These are phyloP conservation scores for Acanthis flammea DNA, from an alignment of 2,797 vertebrate species.

Conservation along the genomic window DNA sequence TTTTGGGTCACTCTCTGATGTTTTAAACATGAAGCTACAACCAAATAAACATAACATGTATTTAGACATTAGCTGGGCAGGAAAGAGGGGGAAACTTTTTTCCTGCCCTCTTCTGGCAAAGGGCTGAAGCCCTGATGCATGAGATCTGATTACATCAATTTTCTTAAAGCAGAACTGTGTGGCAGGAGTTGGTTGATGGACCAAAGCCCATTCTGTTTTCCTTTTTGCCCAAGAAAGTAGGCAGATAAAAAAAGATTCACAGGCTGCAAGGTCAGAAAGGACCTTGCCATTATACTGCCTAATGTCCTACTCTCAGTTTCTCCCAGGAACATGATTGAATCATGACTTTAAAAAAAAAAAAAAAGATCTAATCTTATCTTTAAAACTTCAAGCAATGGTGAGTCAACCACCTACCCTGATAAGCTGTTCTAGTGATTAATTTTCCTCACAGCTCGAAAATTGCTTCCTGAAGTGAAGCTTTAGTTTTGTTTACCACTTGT, in stretches of 20 bases:
- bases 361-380: constrained; percentile 48
- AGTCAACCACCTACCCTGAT: constrained; percentile 64
- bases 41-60: background rate
- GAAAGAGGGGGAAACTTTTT: background rate
- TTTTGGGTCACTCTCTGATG: background rate
- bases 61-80: background rate
- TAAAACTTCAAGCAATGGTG: constrained; percentile 56
- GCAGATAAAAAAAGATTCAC: background rate
- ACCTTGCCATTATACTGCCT: background rate
- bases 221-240: background rate
- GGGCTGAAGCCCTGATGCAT: background rate
- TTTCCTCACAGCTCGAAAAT: constrained; percentile 54
- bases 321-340: constrained; percentile 42
- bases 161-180: constrained; percentile 1
- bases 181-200: background rate
- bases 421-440: constrained; percentile 62
- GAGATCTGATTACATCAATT: constrained; percentile 24
- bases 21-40: background rate
- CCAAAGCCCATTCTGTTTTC: background rate
- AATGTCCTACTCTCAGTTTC: background rate
- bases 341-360: background rate
- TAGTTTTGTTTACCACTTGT: constrained; percentile 37
- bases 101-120: background rate
- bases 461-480: constrained; percentile 59
- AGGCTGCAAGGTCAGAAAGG: constrained; percentile 10